These are phyloP conservation scores for Centroberyx gerrardi DNA, from an alignment of 2,797 vertebrate genomes.

Conservation along the genomic window DNA sequence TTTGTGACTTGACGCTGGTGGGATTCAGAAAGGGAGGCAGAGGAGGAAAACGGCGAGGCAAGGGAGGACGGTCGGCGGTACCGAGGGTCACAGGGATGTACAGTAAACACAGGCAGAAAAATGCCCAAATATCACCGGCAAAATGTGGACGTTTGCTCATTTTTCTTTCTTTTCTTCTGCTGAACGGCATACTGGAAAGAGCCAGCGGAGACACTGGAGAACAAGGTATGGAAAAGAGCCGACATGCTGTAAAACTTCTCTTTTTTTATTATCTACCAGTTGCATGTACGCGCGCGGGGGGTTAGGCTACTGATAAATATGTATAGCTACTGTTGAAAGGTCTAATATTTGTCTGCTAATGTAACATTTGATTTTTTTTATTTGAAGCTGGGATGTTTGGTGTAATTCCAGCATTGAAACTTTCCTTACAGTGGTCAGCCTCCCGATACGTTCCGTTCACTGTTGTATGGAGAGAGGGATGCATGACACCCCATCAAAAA, in stretches of 20 bases:
- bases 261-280: slow-evolving; percentile 58
- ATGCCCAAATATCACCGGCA: slow-evolving; percentile 69
- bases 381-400: background rate
- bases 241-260: slow-evolving; percentile 50
- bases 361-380: accelerated
- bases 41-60: slow-evolving; percentile 62
- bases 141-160: slow-evolving; percentile 68
- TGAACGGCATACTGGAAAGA: slow-evolving; percentile 63
- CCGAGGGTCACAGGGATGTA: slow-evolving; percentile 84
- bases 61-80: slow-evolving; percentile 73
- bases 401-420: slow-evolving; percentile 5
- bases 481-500: slow-evolving; percentile 12
- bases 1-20: background rate
- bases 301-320: accelerated
- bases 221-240: slow-evolving; percentile 66
- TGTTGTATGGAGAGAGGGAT: background rate
- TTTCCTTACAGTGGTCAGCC: slow-evolving; percentile 8
- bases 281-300: slow-evolving; percentile 46
- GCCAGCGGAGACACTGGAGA: slow-evolving; percentile 60
- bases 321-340: too few relatives aligned
- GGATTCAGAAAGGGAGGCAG: slow-evolving; percentile 47
- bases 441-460: too few relatives aligned
- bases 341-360: background rate
- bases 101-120: slow-evolving; percentile 87
- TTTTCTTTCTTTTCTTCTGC: slow-evolving; percentile 66